Base-by-base conservation (phyloP, 2,797 vertebrate genomes). In the Oreortyx pictus region DNA sequence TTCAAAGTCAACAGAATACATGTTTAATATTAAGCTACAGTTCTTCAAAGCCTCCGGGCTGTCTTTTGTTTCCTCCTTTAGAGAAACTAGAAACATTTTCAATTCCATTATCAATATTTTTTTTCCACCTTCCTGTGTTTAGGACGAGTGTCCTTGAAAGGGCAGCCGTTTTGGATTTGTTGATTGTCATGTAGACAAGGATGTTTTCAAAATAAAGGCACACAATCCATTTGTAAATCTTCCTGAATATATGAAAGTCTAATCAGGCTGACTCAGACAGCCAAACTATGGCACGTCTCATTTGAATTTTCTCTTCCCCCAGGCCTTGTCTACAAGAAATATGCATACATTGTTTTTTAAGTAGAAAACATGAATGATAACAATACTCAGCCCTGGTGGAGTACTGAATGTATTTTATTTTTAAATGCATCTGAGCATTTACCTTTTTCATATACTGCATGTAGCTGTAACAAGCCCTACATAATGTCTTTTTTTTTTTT, bases 141-240 rank as follows among this genome's bases (percentile, higher is more conserved):
- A 88, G 89, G 80, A 88, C 74, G 76, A 80, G 77, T 66, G 82
- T 89, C 95, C 96, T 96, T 96, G 95, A 93, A 82, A 82, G 82
- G 80, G 52, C 71, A 76, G 59, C 23, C 46, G 64, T 31, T 86
- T 67, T 61, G 70, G 72, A 76, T 94, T 97, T 71, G 37, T 79
- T 92, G 61, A 82, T 86, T 91, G 82, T 89, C 76, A 11, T 64
- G 94, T 93, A 85, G 80, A 47, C 85, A 84, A 93, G 88, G 92
- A 85, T 92, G 66, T 96, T 96, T 96, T 93, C 93, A 78, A 94
- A 96, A 84, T 85, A 95, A 91, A 96, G 88, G 47, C 47, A 46
- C 84, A 84, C 25, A 49, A 89, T 89, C 92, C 76, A 61, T 95
- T 95, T 94, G 92, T 93, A 94, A 92, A 85, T 94, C 89, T 81